phyloP scores from a whole-genome alignment of 2,888 invertebrate genomes.

The Drosophila limbata region DNA sequence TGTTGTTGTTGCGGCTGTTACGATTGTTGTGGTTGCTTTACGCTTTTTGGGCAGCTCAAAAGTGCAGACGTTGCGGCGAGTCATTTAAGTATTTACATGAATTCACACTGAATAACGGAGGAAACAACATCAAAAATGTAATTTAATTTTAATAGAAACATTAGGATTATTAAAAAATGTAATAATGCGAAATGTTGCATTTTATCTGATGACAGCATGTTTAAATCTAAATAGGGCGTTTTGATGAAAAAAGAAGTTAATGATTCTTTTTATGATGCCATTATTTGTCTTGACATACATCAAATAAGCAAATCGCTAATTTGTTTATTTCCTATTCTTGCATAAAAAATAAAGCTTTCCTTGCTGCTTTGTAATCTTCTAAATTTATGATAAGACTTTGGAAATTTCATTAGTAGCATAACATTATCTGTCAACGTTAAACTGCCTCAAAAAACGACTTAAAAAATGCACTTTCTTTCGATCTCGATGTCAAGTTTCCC shows the following conservation, averaged over 20 bases:
- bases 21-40: slow-evolving; percentile 4
- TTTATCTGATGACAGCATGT: slow-evolving; percentile 3
- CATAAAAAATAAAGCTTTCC: too few relatives aligned
- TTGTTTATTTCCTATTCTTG: neutral
- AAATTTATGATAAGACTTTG: neutral
- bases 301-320: neutral
- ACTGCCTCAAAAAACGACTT: neutral
- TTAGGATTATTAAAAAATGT: neutral
- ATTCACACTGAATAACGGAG: slow-evolving; percentile 36
- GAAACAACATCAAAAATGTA: slow-evolving; percentile 25
- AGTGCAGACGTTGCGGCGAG: slow-evolving; percentile 22
- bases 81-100: slow-evolving; percentile 28
- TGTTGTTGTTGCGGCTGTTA: slow-evolving; percentile 16
- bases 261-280: too few relatives aligned
- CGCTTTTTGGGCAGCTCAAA: slow-evolving; percentile 4
- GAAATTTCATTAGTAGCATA: too few relatives aligned
- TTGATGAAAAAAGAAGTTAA: slow-evolving; percentile 11
- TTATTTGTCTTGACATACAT: too few relatives aligned
- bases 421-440: too few relatives aligned
- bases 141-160: slow-evolving; percentile 25
- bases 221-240: neutral
- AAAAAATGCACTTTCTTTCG: neutral
- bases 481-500: neutral
- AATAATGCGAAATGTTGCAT: slow-evolving; percentile 19
- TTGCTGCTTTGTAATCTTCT: too few relatives aligned